These are phyloP conservation scores for Papio anubis DNA, from an alignment of 2,113 vertebrate species.

Conservation along the genomic window DNA sequence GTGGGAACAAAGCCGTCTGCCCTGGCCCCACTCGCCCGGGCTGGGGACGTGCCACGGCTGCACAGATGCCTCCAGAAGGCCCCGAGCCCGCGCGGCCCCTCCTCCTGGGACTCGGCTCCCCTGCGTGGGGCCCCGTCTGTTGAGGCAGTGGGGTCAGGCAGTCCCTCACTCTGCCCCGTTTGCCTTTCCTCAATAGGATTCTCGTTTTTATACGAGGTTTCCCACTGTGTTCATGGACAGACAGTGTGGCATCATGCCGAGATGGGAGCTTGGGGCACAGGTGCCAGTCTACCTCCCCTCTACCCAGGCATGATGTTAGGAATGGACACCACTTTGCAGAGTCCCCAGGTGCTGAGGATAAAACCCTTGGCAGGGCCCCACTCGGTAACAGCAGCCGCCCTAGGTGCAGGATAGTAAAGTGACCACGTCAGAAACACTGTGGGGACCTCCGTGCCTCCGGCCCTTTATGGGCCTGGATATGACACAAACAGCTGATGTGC, in stretches of 20 bases:
- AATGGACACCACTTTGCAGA: background rate
- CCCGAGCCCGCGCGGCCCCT: background rate
- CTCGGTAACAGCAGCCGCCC: rapidly evolving
- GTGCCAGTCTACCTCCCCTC: background rate
- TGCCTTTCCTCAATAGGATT: background rate
- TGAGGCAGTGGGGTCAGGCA: slow-evolving; percentile 9
- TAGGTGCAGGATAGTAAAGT: rapidly evolving
- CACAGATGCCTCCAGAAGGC: background rate
- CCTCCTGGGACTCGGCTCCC: background rate
- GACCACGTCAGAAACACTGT: background rate
- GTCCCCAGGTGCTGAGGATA: background rate
- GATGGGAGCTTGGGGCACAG: rapidly evolving
- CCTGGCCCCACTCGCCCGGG: background rate
- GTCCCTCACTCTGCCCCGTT: background rate
- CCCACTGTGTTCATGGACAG: background rate
- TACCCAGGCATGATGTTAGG: background rate
- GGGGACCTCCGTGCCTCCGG: background rate
- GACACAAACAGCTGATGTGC: background rate
- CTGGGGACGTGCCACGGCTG: background rate
- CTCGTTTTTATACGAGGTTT: slow-evolving; percentile 73
- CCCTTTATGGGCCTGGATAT: background rate
- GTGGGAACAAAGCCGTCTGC: slow-evolving; percentile 77
- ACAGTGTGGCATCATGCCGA: rapidly evolving
- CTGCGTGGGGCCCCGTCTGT: background rate
- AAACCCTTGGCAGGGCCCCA: background rate